Evolutionary conservation across 1,140 invertebrate species (phyloP), one percentile per base, ranked within the genome.

Genomic region (Diorhabda sublineata): DNA sequence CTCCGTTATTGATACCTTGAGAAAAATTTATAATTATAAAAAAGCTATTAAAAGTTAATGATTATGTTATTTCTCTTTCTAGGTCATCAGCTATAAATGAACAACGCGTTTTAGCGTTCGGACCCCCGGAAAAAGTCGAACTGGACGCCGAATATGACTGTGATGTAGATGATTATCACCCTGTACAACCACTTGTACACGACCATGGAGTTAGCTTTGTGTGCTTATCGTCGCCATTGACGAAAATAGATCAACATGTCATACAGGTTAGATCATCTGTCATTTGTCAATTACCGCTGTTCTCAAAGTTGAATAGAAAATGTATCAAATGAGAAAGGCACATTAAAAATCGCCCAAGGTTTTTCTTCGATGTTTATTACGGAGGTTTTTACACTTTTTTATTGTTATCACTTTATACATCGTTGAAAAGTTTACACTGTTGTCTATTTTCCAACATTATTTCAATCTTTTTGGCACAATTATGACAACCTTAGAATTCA

Each of bases 181-280:
- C 95, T 8, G 91, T 97, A 42, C 92, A 95, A 78, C 88, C 91
- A 0, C 79, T 95, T 52, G 84, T 87, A n/a, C 88, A 91, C 77
- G 94, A 96, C 76, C 95, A 96, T 77, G 92, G 91, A 1, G 91
- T 97, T 58, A 90, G 92, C 65, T 89, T 96, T 81, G 92, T 97
- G 69, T 93, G 91, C 9, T 83, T 86, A 74, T 88, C 81, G 73
- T 88, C 80, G 74, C 86, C 78, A 74, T 86, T 77, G 75, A 87
- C 79, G 76, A 86, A 89, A 75, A 87, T 93, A 74, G 91, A 94
- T 81, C 87, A 92, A 74, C 91, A 94, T 81, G 83, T 92, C 11
- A 82, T 93, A 41, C 91, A 93, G 85, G 91, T 92, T 75, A 75
- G 76, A 1, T 26, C 26, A 26, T 26, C 26, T 26, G 26, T 26